A percentile compares a stretch with the other conserved stretches of the same genome.
Conservation (phyloP, 1,140 invertebrate species). For the Pogonus chalceus region DNA sequence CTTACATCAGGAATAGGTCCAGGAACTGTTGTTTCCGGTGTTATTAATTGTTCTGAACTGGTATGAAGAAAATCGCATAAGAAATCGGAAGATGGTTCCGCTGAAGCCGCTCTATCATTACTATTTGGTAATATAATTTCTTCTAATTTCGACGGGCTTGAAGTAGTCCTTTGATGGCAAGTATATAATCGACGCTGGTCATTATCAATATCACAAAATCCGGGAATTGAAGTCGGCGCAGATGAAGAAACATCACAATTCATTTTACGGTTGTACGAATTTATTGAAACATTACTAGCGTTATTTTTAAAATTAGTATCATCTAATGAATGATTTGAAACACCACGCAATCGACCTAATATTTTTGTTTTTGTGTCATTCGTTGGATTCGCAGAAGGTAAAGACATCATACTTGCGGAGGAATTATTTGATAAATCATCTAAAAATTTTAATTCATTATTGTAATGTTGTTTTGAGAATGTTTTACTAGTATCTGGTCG, state of each 20-base stretch:
- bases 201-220: constrained; percentile 23
- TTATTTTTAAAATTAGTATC: constrained; percentile 34
- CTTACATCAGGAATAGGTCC: background rate
- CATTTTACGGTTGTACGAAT: constrained; percentile 10
- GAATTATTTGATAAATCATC: constrained; percentile 31
- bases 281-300: constrained; percentile 11
- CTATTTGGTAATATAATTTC: constrained; percentile 31
- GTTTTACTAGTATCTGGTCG: constrained; percentile 45
- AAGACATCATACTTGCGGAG: constrained; percentile 29
- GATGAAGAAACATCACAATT: constrained; percentile 12
- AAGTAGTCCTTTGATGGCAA: constrained; percentile 64
- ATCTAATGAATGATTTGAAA: constrained; percentile 37
- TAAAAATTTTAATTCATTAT: constrained; percentile 45
- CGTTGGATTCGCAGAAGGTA: constrained; percentile 29
- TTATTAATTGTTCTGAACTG: constrained; percentile 60
- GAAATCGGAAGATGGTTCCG: constrained; percentile 56
- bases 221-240: constrained; percentile 2
- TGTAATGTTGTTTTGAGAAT: constrained; percentile 38
- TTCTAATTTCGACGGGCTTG: constrained; percentile 66
- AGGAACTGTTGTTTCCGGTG: constrained; percentile 24
- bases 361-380: constrained; percentile 24
- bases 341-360: constrained; percentile 20
- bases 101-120: constrained; percentile 11
- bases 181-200: constrained; percentile 35
- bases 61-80: constrained; percentile 62